Evolutionary conservation across 2,797 vertebrate genomes (phyloP).

Genomic region (Heliangelus exortis): DNA sequence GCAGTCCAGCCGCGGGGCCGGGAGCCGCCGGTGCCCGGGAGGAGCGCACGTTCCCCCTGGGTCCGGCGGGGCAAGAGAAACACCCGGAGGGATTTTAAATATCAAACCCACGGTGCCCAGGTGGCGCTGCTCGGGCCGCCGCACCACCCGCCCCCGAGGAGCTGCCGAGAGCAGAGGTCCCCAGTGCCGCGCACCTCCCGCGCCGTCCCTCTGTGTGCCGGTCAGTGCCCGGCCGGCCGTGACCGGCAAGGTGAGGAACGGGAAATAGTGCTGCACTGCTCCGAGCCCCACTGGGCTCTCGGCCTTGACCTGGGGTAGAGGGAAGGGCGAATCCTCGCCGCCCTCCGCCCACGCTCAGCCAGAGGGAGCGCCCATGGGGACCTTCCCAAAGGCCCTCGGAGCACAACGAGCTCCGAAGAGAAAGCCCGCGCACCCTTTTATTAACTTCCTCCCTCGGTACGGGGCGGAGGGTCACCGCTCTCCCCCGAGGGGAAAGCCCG

Average conservation of each 20-base stretch:
- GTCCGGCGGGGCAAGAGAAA: background rate
- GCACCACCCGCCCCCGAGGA: background rate
- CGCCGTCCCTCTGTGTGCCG: background rate
- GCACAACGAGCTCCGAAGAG: background rate
- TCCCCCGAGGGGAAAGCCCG: background rate
- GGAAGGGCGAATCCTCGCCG: background rate
- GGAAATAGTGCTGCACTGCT: background rate
- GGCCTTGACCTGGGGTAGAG: background rate
- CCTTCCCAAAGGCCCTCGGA: background rate
- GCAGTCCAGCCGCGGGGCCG: background rate
- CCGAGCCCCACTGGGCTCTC: background rate
- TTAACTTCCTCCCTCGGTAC: background rate
- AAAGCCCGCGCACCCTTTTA: background rate
- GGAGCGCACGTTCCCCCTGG: background rate
- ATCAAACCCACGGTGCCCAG: background rate
- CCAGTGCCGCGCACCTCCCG: background rate
- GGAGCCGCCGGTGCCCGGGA: background rate
- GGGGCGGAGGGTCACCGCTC: background rate
- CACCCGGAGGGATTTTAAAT: background rate
- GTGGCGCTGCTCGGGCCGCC: constrained; percentile 14
- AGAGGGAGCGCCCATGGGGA: background rate
- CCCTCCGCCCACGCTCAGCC: background rate
- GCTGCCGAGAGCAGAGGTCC: background rate
- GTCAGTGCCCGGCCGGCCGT: background rate
- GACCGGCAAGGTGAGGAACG: background rate